phyloP scores from a whole-genome alignment of 2,797 vertebrate species.

The Pangasius krempfi region DNA sequence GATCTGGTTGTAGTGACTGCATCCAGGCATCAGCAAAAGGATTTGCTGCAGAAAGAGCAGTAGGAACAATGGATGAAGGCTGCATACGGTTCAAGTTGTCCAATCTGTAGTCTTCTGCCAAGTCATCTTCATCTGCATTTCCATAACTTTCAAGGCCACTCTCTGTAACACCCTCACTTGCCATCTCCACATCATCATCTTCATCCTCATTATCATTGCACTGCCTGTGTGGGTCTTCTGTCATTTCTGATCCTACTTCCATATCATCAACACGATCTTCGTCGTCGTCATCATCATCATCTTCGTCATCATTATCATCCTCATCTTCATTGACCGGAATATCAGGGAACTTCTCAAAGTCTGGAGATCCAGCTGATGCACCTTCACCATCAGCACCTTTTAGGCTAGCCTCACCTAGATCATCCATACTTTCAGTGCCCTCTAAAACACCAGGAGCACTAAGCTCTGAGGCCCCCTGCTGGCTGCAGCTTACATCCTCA shows the following conservation, averaged over 20 bases:
- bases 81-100: conserved; percentile 78
- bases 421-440: conserved; percentile 80
- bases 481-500: conserved; percentile 80
- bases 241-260: conserved; percentile 77
- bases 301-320: conserved; percentile 72
- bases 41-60: conserved; percentile 65
- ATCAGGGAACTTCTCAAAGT: conserved; percentile 77
- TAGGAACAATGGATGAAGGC: conserved; percentile 64
- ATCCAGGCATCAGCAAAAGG: conserved; percentile 69
- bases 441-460: conserved; percentile 79
- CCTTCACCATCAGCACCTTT: conserved; percentile 80
- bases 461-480: conserved; percentile 77
- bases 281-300: conserved; percentile 72
- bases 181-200: conserved; percentile 80
- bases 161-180: conserved; percentile 77
- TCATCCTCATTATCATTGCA: conserved; percentile 72
- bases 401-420: conserved; percentile 78
- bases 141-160: conserved; percentile 77
- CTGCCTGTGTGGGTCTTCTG: conserved; percentile 66
- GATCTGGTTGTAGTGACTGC: conserved; percentile 58
- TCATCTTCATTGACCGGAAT: conserved; percentile 71
- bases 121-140: conserved; percentile 76
- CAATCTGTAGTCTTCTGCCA: conserved; percentile 75
- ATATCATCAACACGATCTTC: conserved; percentile 76
- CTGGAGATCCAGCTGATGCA: conserved; percentile 76